phyloP scores from a whole-genome alignment of 1,140 invertebrate genomes.

The Melanaphis sacchari region DNA sequence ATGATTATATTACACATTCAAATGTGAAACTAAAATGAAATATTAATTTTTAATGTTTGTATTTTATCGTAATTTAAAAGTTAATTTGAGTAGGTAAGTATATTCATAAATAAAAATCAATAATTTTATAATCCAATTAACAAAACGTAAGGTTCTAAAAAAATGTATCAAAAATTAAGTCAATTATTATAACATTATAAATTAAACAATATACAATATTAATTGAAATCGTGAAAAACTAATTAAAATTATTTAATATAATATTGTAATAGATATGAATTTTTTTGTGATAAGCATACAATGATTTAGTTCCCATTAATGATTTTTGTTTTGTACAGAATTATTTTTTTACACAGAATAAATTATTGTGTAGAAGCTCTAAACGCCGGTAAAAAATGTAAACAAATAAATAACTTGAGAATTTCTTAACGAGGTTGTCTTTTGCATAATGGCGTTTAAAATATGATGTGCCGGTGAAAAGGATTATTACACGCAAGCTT shows the following conservation, averaged over 20 bases:
- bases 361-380: neutral
- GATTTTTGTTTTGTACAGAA: neutral
- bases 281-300: neutral
- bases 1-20: neutral
- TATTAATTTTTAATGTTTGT: neutral
- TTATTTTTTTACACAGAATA: neutral
- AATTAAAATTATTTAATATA: neutral
- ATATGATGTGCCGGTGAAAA: constrained; percentile 52
- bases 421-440: constrained; percentile 54
- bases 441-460: constrained; percentile 52
- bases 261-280: neutral
- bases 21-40: neutral
- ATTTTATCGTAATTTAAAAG: neutral
- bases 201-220: neutral
- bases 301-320: neutral
- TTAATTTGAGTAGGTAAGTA: neutral
- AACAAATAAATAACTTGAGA: constrained; percentile 48
- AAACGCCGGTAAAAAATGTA: neutral
- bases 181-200: neutral
- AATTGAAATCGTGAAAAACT: neutral
- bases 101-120: neutral
- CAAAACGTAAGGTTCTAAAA: no score
- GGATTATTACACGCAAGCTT: constrained; percentile 54
- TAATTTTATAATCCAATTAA: neutral
- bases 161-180: neutral